phyloP scores from a whole-genome alignment of 2,113 vertebrate species.

The Neotragus pygmaeus region DNA sequence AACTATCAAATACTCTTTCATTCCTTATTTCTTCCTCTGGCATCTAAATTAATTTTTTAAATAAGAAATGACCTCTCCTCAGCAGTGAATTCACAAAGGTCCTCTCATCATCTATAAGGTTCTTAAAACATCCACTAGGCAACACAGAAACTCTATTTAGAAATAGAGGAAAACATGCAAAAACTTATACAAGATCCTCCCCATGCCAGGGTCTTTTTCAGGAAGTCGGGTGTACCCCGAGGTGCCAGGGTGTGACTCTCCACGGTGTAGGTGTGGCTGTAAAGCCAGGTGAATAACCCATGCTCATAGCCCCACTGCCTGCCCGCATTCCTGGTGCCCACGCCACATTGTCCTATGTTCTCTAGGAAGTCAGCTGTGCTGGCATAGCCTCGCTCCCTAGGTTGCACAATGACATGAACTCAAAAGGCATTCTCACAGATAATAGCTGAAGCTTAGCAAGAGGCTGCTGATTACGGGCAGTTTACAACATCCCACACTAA shows the following conservation, averaged over 20 bases:
- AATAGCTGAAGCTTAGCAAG: neutral
- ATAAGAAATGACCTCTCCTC: neutral
- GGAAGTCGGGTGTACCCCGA: accelerated
- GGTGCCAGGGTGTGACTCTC: neutral
- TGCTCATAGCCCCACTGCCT: neutral
- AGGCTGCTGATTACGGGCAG: neutral
- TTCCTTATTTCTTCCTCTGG: neutral
- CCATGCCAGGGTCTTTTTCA: neutral
- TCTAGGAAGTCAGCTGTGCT: neutral
- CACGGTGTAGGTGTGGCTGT: neutral
- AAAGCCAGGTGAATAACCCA: neutral
- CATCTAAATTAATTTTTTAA: neutral
- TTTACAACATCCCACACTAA: constrained; percentile 11
- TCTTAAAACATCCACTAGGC: neutral
- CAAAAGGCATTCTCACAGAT: neutral
- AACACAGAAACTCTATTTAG: neutral
- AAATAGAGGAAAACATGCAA: neutral
- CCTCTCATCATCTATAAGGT: neutral
- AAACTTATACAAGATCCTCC: neutral
- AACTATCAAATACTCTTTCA: constrained; percentile 22
- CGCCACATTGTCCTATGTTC: neutral
- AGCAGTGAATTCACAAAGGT: neutral
- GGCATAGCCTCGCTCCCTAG: neutral
- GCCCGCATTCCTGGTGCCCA: neutral
- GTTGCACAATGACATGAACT: neutral